Percentiles rank a stretch among this genome's conserved stretches.
phyloP scores from a whole-genome alignment of 2,797 vertebrate species.

The Coccyzus lansbergi region DNA sequence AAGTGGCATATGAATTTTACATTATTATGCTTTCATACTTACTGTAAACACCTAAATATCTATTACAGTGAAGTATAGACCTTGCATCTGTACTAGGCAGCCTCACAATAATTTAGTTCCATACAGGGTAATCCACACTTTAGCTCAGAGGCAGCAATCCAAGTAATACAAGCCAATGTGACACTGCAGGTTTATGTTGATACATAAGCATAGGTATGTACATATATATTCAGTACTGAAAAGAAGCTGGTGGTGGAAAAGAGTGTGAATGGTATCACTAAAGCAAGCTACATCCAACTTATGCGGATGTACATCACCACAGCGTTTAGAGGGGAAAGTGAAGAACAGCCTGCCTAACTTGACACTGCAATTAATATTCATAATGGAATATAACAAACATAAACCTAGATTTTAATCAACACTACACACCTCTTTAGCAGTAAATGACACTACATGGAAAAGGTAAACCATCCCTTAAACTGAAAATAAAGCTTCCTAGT shows the following conservation, averaged over 20 bases:
- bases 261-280: not conserved
- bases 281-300: not conserved
- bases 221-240: not conserved
- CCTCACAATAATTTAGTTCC: not conserved
- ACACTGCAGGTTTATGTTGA: not conserved
- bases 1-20: not conserved
- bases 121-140: not conserved
- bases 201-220: not conserved
- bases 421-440: not conserved
- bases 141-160: not conserved
- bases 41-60: not conserved
- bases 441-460: not conserved
- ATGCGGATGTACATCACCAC: not conserved
- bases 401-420: constrained; percentile 17
- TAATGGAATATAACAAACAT: not conserved
- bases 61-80: not conserved
- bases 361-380: not conserved
- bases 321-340: not conserved
- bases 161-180: not conserved
- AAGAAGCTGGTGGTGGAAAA: not conserved
- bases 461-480: not conserved
- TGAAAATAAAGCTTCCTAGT: constrained; percentile 20
- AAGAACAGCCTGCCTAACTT: not conserved
- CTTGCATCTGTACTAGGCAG: not conserved
- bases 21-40: not conserved